Base-by-base conservation (phyloP, 2,113 vertebrate genomes). In the Phylloscopus whistleri region DNA sequence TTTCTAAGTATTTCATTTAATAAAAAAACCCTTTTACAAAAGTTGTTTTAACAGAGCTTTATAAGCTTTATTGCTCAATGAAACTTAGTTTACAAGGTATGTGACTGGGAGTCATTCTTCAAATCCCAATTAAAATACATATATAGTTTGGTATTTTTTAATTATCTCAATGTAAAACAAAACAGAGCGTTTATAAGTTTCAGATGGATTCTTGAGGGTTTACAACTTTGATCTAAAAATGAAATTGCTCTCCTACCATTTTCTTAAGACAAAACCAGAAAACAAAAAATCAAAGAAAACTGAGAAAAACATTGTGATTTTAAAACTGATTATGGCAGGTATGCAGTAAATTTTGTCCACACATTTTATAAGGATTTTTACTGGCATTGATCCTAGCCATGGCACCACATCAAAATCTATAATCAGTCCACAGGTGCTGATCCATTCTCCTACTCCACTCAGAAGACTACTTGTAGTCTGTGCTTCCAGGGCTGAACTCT, bases 41-140 rank as follows among this genome's bases (percentile, higher is more conserved):
- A 77, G 55, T 55, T 93, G 28, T 78, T 96, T 91, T 85, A 94
- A 70, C 55, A 44, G 39, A 91, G 48, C 17, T 91, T 91, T 73
- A 87, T 91, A 89, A 87, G 83, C 43, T 94, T 93, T 94, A 94
- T 31, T 88, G 68, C 39, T 95, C 82, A 94, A 70, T 93, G 75
- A 93, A 97, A 81, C 87, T 59, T 59, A 56, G 82, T 86, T 96
- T 95, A 95, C 67, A 80, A 92, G 84, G 39, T 90, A 93, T 86
- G 33, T 93, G 91, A 90, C 78, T 94, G 63, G 75, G 52, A 96
- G 52, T 86, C 8, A 84, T 93, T 92, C 90, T 91, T 93, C 18
- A 93, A 93, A 94, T 86, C 75, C 55, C 72, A 96, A 91, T 96
- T 96, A 87, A 96, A 96, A 92, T 53, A 95, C 73, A 92, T 60